Percentiles rank a stretch among this genome's conserved stretches.
Conservation (phyloP, 1,140 invertebrate genomes). For the Dendroctonus ponderosae region DNA sequence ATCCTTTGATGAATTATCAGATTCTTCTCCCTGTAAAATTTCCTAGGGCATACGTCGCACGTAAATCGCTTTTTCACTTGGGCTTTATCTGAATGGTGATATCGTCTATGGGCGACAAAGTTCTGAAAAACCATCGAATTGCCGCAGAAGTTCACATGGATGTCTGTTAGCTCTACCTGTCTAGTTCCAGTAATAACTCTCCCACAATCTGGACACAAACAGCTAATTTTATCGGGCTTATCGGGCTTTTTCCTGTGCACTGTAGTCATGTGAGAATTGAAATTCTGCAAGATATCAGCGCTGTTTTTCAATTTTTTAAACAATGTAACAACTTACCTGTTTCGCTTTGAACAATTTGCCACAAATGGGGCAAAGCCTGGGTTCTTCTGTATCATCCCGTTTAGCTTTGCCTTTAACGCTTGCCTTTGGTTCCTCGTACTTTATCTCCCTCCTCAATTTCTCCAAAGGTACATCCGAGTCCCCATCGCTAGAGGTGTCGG, state of each 20-base stretch:
- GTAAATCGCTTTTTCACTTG: slow-evolving; percentile 30
- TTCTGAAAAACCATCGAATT: slow-evolving; percentile 18
- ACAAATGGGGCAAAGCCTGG: slow-evolving; percentile 26
- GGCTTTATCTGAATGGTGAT: slow-evolving; percentile 31
- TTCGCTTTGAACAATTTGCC: slow-evolving; percentile 30
- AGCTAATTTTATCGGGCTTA: slow-evolving; percentile 31
- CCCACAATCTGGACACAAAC: slow-evolving; percentile 32
- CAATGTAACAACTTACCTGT: slow-evolving; percentile 11
- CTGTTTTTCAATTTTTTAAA: neutral
- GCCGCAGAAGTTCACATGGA: neutral
- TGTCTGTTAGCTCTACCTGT: slow-evolving; percentile 12
- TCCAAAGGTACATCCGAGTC: slow-evolving; percentile 15
- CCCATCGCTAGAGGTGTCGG: neutral
- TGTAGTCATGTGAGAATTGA: slow-evolving; percentile 29
- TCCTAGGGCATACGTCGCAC: slow-evolving; percentile 26
- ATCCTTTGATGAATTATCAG: slow-evolving; percentile 24
- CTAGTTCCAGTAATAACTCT: slow-evolving; percentile 27
- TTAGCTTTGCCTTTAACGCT: slow-evolving; percentile 1
- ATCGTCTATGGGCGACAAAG: slow-evolving; percentile 27
- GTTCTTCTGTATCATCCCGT: slow-evolving; percentile 9
- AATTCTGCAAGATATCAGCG: slow-evolving; percentile 13
- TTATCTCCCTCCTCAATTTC: slow-evolving; percentile 13
- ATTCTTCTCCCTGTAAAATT: slow-evolving; percentile 32
- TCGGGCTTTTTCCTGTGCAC: slow-evolving; percentile 21
- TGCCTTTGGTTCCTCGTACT: neutral